Conservation (phyloP, 2,113 vertebrate species). For the Malurus elegans region DNA sequence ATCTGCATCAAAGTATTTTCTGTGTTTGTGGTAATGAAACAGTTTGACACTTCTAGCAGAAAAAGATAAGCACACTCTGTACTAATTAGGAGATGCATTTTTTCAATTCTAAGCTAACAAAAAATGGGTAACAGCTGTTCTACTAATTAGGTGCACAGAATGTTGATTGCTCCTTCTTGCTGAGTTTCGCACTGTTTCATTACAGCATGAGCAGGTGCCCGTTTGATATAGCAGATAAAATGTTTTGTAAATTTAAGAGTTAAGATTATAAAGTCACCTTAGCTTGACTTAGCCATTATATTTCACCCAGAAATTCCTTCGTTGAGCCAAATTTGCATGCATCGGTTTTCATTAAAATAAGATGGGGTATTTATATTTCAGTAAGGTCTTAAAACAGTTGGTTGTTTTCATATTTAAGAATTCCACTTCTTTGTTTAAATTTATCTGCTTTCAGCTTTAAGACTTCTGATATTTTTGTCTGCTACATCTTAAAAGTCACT, state of each 20-base stretch:
- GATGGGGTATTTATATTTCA: neutral
- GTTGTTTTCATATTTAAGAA: neutral
- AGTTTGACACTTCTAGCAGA: constrained; percentile 33
- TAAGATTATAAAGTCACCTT: neutral
- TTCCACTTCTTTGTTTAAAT: neutral
- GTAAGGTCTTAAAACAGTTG: neutral
- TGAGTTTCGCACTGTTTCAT: neutral
- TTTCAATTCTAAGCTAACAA: constrained; percentile 16
- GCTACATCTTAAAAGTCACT: neutral
- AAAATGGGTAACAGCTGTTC: constrained; percentile 56
- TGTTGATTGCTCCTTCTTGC: constrained; percentile 23
- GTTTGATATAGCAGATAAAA: neutral
- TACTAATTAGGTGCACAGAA: constrained; percentile 39
- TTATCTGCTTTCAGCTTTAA: neutral
- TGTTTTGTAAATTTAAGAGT: neutral
- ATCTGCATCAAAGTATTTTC: neutral
- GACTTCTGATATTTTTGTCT: neutral
- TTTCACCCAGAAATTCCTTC: neutral
- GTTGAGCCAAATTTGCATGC: neutral
- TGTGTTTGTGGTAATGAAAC: neutral
- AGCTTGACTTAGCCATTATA: neutral
- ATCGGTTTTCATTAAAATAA: neutral
- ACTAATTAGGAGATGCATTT: constrained; percentile 46
- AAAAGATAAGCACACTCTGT: constrained; percentile 9
- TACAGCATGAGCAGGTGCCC: neutral